Evolutionary conservation across 2,113 vertebrate genomes (phyloP).

Genomic region (Semnornis frantzii): DNA sequence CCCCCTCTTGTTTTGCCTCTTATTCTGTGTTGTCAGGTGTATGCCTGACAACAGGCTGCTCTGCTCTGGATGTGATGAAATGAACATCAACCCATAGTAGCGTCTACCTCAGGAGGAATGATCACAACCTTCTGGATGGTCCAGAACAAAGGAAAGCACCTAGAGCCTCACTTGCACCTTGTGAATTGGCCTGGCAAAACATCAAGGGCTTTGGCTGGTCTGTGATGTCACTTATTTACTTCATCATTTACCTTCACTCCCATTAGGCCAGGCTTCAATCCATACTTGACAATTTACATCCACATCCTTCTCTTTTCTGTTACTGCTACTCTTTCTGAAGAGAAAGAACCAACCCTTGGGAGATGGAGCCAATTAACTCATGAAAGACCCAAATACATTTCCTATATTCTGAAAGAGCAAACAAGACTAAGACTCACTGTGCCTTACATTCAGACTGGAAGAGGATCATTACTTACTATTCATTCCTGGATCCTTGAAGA

Average conservation of each 20-base stretch:
- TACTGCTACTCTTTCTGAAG: neutral
- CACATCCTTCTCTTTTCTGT: neutral
- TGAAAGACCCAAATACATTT: conserved; percentile 16
- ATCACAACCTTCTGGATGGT: neutral
- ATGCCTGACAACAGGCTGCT: neutral
- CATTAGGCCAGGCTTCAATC: neutral
- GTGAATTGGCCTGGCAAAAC: neutral
- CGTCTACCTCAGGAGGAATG: neutral
- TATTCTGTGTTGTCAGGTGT: neutral
- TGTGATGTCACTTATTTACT: neutral
- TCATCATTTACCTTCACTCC: neutral
- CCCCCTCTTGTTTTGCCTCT: neutral
- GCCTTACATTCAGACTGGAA: conserved; percentile 18
- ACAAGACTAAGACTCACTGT: neutral
- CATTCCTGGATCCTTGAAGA: conserved; percentile 56
- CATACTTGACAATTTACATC: neutral
- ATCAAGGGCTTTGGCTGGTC: neutral
- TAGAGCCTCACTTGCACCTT: neutral
- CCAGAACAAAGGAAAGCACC: neutral
- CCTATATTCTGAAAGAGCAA: conserved; percentile 3
- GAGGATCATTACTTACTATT: conserved; percentile 57
- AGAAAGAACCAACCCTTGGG: neutral
- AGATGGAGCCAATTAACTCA: neutral
- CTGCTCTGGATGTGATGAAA: neutral
- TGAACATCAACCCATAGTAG: neutral